Evolutionary conservation across 92 coral and sea anemone genomes (phyloP).

Genomic region (Zoanthus sansibaricus): DNA sequence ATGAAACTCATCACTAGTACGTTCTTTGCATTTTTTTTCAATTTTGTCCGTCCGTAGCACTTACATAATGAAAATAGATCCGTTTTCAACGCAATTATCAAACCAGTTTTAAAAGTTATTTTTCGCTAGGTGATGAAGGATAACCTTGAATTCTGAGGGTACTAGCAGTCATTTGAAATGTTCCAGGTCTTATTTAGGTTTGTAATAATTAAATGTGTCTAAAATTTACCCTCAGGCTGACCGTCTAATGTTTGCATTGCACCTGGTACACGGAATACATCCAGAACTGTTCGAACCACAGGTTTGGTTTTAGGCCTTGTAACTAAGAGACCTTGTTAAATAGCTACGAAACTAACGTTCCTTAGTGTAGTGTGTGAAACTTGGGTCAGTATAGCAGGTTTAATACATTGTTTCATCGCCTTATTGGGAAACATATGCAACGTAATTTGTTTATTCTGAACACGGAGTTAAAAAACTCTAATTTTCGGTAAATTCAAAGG

Average conservation of each 20-base stretch:
- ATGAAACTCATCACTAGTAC: too few relatives aligned
- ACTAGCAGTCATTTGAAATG: too few relatives aligned
- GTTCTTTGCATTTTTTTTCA: too few relatives aligned
- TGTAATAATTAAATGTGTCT: not conserved
- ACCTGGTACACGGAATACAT: slow-evolving; percentile 95
- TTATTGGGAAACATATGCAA: too few relatives aligned
- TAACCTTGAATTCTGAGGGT: too few relatives aligned
- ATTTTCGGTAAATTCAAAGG: too few relatives aligned
- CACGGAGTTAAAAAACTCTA: too few relatives aligned
- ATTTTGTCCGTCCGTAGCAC: not conserved
- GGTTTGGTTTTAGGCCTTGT: slow-evolving; percentile 48
- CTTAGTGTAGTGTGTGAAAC: not conserved
- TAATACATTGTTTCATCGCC: too few relatives aligned
- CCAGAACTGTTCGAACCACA: slow-evolving; percentile 88
- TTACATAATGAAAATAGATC: not conserved
- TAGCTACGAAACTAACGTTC: not conserved
- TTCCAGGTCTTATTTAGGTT: not conserved
- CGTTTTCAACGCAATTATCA: not conserved
- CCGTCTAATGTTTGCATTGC: slow-evolving; percentile 97
- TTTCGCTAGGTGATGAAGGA: not conserved
- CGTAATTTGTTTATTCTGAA: too few relatives aligned
- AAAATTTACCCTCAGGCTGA: slow-evolving; percentile 77
- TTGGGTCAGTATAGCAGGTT: too few relatives aligned
- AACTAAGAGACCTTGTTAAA: not conserved
- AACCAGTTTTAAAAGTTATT: not conserved